Conservation (phyloP, 2,113 vertebrate species). For the Zosterops pallidus region DNA sequence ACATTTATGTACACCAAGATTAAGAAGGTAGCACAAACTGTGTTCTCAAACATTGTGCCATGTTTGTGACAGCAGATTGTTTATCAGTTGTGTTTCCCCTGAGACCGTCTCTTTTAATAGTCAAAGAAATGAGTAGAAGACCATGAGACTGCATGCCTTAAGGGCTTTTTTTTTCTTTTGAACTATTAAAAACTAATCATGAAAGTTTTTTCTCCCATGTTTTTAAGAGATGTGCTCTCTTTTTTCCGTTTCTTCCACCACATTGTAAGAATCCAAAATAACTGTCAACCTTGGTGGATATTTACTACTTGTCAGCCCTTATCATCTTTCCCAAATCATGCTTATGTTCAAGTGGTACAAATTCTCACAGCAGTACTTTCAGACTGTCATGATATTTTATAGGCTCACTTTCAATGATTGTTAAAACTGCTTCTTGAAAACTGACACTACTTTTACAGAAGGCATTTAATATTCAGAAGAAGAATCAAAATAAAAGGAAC, state of each 20-base stretch:
- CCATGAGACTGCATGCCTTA: not conserved
- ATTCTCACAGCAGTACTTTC: not conserved
- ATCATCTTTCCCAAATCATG: not conserved
- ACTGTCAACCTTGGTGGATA: not conserved
- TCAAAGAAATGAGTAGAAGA: not conserved
- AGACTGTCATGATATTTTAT: not conserved
- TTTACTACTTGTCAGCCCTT: not conserved
- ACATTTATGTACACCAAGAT: not conserved
- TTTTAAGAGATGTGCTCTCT: not conserved
- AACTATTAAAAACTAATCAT: not conserved
- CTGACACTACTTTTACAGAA: not conserved
- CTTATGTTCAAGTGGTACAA: not conserved
- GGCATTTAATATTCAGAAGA: not conserved
- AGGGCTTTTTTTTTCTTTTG: not conserved
- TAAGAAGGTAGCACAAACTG: not conserved
- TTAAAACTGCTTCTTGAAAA: not conserved
- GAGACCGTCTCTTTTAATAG: not conserved
- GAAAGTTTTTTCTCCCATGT: not conserved
- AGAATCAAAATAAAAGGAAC: rapidly evolving
- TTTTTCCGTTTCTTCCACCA: not conserved
- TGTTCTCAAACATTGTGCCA: not conserved
- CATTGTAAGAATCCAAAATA: not conserved
- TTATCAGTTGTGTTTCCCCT: not conserved
- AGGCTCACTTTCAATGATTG: not conserved
- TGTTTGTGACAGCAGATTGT: not conserved